Evolutionary conservation across 2,113 vertebrate species (phyloP).

Genomic region (Tylochromis polylepis): DNA sequence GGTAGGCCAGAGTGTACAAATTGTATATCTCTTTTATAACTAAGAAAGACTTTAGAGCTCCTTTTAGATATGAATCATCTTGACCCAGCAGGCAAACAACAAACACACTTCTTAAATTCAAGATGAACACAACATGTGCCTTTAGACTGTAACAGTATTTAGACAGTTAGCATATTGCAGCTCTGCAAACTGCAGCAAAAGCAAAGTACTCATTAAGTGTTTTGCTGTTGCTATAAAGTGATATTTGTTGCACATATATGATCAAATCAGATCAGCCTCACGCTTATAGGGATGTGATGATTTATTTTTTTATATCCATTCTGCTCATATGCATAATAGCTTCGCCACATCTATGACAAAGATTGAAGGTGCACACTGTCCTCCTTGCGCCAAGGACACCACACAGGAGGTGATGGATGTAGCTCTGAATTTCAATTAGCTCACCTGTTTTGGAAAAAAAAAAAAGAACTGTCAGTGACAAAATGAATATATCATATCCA

Average conservation of each 20-base stretch:
- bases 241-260: not conserved
- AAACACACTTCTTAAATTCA: not conserved
- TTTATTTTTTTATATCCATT: not conserved
- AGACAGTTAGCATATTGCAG: not conserved
- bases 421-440: not conserved
- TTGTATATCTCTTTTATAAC: not conserved
- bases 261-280: not conserved
- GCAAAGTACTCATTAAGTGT: not conserved
- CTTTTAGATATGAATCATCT: constrained; percentile 3
- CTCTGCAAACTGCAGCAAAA: not conserved
- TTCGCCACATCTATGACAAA: not conserved
- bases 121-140: not conserved
- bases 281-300: not conserved
- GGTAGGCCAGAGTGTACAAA: not conserved
- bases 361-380: not conserved
- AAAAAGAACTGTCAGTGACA: not conserved
- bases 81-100: not conserved
- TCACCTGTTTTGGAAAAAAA: not conserved
- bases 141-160: not conserved
- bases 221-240: not conserved
- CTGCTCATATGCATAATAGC: not conserved
- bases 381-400: not conserved
- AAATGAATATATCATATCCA: not conserved
- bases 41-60: not conserved
- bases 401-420: not conserved